These are phyloP conservation scores for Prionace glauca DNA, from an alignment of 2,797 vertebrate species.

Conservation along the genomic window DNA sequence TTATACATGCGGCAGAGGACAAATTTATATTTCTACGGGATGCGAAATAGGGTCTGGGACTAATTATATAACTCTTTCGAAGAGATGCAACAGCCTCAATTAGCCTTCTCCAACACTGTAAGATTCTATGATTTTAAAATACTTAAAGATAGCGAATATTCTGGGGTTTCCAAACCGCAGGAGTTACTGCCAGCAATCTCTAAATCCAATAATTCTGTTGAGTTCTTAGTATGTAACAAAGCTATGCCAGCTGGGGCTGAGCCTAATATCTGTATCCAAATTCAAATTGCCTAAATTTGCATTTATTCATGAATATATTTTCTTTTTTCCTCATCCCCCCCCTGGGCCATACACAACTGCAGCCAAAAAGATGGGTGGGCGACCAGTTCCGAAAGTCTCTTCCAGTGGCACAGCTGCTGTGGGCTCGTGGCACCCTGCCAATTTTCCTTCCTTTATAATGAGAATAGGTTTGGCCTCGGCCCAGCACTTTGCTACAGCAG, in stretches of 20 bases:
- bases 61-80: not conserved
- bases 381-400: not conserved
- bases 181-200: not conserved
- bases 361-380: not conserved
- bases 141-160: not conserved
- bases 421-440: not conserved
- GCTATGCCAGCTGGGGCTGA: not conserved
- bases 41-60: not conserved
- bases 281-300: conserved; percentile 22
- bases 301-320: conserved; percentile 36
- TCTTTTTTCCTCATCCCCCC: not conserved
- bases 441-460: not conserved
- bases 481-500: not conserved
- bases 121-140: not conserved
- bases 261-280: conserved; percentile 36
- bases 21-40: not conserved
- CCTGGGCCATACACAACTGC: not conserved
- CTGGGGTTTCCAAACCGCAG: not conserved
- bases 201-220: conserved; percentile 16
- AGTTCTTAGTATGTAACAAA: not conserved
- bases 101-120: too few species aligned
- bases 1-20: not conserved
- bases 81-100: not conserved
- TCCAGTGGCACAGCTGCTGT: conserved; percentile 1
- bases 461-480: not conserved